These are phyloP conservation scores for Drosophila kohkoa DNA, from an alignment of 1,140 invertebrate species.

Conservation along the genomic window DNA sequence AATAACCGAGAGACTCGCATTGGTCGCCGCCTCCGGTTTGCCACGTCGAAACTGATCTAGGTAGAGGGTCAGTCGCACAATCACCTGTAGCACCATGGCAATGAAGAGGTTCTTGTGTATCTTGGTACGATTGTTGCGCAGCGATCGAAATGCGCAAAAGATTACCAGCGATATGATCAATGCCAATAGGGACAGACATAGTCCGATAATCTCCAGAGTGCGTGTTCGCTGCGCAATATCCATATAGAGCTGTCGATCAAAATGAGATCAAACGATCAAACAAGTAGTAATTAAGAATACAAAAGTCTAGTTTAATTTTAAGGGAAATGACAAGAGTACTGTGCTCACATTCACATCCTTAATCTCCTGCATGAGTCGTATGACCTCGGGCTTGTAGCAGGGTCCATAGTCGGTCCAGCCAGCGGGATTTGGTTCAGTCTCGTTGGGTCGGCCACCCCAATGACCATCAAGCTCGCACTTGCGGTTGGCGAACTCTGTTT, in stretches of 20 bases:
- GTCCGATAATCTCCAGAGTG: slow-evolving; percentile 92
- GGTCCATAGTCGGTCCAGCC: slow-evolving; percentile 96
- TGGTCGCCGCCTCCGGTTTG: slow-evolving; percentile 57
- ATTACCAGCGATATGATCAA: slow-evolving; percentile 91
- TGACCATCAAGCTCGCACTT: slow-evolving; percentile 89
- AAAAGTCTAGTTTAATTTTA: too few species aligned
- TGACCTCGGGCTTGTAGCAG: slow-evolving; percentile 92
- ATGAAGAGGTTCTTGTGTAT: slow-evolving; percentile 96
- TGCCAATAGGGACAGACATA: slow-evolving; percentile 91
- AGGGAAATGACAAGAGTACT: not conserved
- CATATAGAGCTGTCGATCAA: slow-evolving; percentile 49
- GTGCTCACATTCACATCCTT: slow-evolving; percentile 80
- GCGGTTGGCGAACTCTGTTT: slow-evolving; percentile 90
- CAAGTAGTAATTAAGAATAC: too few species aligned
- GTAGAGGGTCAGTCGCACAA: slow-evolving; percentile 93
- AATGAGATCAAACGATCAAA: not conserved
- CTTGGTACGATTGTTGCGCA: slow-evolving; percentile 93
- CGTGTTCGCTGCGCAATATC: slow-evolving; percentile 91
- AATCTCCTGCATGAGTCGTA: slow-evolving; percentile 88
- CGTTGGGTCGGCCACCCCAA: slow-evolving; percentile 88
- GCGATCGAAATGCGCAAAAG: slow-evolving; percentile 92
- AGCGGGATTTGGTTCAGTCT: slow-evolving; percentile 73
- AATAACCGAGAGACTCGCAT: slow-evolving; percentile 86
- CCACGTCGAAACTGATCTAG: slow-evolving; percentile 90
- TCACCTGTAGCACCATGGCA: slow-evolving; percentile 93